Conservation (phyloP, 1,140 invertebrate species). For the Ostrea denselamellosa region DNA sequence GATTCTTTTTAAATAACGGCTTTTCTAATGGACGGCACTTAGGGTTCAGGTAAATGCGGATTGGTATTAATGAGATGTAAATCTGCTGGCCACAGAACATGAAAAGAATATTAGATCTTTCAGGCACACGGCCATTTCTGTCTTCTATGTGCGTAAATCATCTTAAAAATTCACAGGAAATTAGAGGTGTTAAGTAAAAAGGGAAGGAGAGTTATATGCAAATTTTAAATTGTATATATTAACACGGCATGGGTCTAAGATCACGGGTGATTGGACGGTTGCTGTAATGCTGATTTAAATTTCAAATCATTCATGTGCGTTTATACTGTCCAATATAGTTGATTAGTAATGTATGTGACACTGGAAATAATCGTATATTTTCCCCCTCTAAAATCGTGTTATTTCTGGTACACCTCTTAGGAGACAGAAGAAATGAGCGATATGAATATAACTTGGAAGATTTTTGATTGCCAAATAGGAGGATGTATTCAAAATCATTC, state of each 20-base stretch:
- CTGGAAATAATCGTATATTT: too few relatives aligned
- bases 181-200: neutral
- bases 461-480: too few relatives aligned
- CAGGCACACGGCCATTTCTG: neutral
- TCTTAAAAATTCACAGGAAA: constrained; percentile 21
- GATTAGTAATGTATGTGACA: too few relatives aligned
- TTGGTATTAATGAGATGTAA: constrained; percentile 25
- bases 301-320: neutral
- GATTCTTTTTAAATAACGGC: constrained; percentile 27
- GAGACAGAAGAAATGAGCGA: too few relatives aligned
- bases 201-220: constrained; percentile 6
- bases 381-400: neutral
- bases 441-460: too few relatives aligned
- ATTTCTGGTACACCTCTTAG: neutral
- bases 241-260: neutral
- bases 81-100: constrained; percentile 23
- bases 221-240: constrained; percentile 31
- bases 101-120: constrained; percentile 36
- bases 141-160: constrained; percentile 18
- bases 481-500: too few relatives aligned
- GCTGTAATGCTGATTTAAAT: constrained; percentile 2
- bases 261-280: neutral
- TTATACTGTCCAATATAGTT: too few relatives aligned
- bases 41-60: constrained; percentile 19
- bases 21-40: constrained; percentile 37